Conservation (phyloP, 1,140 invertebrate species). For the Brachionus rotundiformis region DNA sequence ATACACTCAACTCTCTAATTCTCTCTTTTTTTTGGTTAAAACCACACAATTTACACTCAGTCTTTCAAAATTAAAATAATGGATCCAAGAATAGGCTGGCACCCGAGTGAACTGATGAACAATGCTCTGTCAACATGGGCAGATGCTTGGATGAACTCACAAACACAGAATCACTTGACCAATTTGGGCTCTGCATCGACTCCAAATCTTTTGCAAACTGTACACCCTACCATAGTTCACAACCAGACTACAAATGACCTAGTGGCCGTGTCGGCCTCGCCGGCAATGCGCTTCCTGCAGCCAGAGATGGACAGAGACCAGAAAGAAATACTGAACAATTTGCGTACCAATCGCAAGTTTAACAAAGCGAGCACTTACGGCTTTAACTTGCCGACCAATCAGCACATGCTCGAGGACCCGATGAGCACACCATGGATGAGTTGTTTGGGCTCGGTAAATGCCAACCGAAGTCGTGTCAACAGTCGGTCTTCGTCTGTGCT, state of each 20-base stretch:
- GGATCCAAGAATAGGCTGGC: constrained; percentile 52
- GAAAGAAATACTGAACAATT: constrained; percentile 29
- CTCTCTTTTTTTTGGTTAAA: neutral
- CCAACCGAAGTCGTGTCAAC: neutral
- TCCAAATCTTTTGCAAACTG: neutral
- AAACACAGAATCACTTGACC: neutral
- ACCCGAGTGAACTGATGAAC: constrained; percentile 48
- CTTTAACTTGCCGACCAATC: constrained; percentile 29
- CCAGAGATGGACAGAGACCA: constrained; percentile 29
- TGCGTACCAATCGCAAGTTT: neutral
- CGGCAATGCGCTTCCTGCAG: neutral
- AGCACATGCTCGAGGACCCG: constrained; percentile 45
- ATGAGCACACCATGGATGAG: constrained; percentile 51
- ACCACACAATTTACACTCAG: neutral
- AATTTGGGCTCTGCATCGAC: neutral
- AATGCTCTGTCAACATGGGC: constrained; percentile 45
- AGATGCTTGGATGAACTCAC: constrained; percentile 35
- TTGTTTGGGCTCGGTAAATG: neutral
- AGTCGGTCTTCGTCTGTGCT: constrained; percentile 4
- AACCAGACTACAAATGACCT: neutral
- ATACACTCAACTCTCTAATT: neutral
- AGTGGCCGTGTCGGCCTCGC: neutral
- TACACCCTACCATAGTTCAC: neutral
- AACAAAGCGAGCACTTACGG: constrained; percentile 47
- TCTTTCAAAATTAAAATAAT: neutral